phyloP scores from a whole-genome alignment of 2,797 vertebrate species.

The Enteromius unitaeniatus region DNA sequence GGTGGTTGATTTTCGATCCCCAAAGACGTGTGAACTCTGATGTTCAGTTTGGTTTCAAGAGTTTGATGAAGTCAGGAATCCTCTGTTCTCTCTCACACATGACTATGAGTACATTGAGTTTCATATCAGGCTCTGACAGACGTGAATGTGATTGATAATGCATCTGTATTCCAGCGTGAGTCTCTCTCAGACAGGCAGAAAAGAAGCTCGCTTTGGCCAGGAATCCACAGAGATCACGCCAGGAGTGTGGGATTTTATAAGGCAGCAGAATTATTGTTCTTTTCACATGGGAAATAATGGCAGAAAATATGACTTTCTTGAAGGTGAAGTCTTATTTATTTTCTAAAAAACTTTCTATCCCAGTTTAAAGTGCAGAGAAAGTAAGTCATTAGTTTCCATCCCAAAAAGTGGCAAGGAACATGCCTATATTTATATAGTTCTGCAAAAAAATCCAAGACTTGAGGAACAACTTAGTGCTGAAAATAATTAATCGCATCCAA shows the following conservation, averaged over 20 bases:
- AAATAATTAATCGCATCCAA: no score
- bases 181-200: not conserved
- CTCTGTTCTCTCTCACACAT: not conserved
- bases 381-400: not conserved
- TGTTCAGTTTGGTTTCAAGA: not conserved
- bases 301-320: not conserved
- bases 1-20: not conserved
- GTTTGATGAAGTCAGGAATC: not conserved
- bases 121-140: not conserved
- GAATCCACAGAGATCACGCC: conserved; percentile 56
- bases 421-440: not conserved
- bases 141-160: not conserved
- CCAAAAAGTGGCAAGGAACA: not conserved
- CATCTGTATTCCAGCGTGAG: not conserved
- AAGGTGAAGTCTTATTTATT: not conserved
- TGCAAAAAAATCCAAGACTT: not conserved
- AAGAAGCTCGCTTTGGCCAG: not conserved
- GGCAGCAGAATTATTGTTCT: conserved; percentile 53
- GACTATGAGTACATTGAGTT: not conserved
- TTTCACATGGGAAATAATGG: not conserved
- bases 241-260: conserved; percentile 36
- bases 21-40: not conserved
- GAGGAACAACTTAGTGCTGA: not conserved
- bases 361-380: not conserved
- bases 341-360: not conserved